Percentiles rank a stretch among this genome's conserved stretches.
Conservation (phyloP, 2,797 vertebrate genomes). For the Oreonectes daqikongensis region DNA sequence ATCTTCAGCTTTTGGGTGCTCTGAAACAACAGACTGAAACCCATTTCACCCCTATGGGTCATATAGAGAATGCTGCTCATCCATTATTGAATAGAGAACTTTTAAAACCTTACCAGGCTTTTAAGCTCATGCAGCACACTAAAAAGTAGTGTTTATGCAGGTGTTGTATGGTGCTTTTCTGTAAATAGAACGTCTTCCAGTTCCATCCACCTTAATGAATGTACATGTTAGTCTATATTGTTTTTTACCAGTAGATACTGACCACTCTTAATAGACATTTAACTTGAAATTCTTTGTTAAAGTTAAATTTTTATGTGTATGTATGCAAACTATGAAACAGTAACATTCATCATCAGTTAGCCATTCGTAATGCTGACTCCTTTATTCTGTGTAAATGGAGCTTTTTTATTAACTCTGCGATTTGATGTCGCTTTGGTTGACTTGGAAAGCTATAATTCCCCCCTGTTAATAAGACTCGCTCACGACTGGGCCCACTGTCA, state of each 20-base stretch:
- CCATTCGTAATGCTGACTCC: not conserved
- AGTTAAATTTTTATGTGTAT: too few relatives aligned
- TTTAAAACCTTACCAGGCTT: slow-evolving; percentile 15
- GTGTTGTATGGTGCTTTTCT: slow-evolving; percentile 14
- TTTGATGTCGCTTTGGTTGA: not conserved
- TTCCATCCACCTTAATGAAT: not conserved
- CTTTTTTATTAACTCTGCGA: not conserved
- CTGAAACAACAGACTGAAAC: slow-evolving; percentile 2
- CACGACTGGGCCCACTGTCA: slow-evolving; percentile 12
- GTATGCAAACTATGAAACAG: not conserved
- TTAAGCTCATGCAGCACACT: slow-evolving; percentile 29
- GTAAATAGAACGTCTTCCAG: not conserved
- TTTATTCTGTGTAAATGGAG: not conserved
- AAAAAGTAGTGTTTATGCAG: slow-evolving; percentile 4
- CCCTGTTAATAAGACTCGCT: slow-evolving; percentile 8
- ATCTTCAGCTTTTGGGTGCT: slow-evolving; percentile 27
- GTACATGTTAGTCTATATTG: not conserved
- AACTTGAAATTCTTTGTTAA: too few relatives aligned
- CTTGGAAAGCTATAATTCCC: slow-evolving; percentile 21
- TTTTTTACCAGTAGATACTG: too few relatives aligned
- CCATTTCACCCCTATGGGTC: slow-evolving; percentile 2
- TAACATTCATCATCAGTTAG: not conserved
- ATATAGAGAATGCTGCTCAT: slow-evolving; percentile 17
- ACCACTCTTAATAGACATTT: too few relatives aligned
- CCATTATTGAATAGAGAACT: slow-evolving; percentile 19